Percentiles rank a stretch among this genome's conserved stretches.
Conservation (phyloP, 2,888 invertebrate species). For the Agrypnus murinus region DNA sequence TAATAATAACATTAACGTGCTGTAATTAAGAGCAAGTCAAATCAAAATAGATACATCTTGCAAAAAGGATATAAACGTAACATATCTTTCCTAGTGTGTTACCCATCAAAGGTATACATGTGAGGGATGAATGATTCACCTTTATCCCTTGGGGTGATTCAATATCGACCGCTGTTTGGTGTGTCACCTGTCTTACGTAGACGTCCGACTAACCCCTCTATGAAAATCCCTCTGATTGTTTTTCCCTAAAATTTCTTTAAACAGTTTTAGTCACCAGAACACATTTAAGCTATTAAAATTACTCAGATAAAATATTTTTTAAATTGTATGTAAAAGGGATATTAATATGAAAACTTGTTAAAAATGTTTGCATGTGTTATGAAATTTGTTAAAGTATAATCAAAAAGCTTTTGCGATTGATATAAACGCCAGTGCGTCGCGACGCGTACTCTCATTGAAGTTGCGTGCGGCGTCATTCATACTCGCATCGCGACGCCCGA, state of each 20-base stretch:
- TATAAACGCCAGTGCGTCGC: conserved; percentile 53
- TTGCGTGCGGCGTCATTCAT: conserved; percentile 69
- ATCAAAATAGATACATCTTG: not conserved
- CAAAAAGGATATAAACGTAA: not conserved
- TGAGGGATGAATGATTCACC: conserved; percentile 43
- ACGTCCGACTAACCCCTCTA: conserved; percentile 21
- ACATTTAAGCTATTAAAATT: not conserved
- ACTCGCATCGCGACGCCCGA: conserved; percentile 61
- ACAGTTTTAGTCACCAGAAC: conserved; percentile 1
- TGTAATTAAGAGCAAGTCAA: not conserved
- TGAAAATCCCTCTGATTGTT: conserved; percentile 32
- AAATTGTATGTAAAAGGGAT: not conserved
- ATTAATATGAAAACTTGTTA: not conserved
- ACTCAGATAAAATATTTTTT: not conserved
- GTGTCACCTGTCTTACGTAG: conserved; percentile 48
- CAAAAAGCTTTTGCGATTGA: conserved; percentile 5
- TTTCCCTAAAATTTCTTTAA: not conserved
- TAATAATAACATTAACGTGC: not conserved
- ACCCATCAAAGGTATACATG: conserved; percentile 43
- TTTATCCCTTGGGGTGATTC: conserved; percentile 46
- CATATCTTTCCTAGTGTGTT: conserved; percentile 17
- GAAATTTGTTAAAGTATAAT: not conserved
- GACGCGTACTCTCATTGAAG: conserved; percentile 49
- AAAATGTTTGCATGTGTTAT: not conserved
- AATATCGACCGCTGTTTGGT: conserved; percentile 44